These are phyloP conservation scores for Himalopsyche tibetana DNA, from an alignment of 2,888 invertebrate genomes.

Conservation along the genomic window DNA sequence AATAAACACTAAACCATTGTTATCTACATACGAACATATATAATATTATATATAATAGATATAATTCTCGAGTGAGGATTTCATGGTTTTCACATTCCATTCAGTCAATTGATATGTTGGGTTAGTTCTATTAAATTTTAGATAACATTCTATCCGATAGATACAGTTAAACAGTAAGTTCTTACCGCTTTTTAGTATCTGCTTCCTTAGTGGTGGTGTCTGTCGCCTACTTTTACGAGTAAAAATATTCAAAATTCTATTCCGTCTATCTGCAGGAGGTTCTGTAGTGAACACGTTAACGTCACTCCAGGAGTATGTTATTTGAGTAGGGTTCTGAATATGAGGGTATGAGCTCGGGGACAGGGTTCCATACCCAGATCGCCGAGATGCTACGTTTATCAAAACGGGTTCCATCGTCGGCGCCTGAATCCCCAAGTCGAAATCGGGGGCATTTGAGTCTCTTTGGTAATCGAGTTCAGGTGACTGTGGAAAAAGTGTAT, in stretches of 20 bases:
- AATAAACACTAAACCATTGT: too few species aligned
- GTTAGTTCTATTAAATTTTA: too few species aligned
- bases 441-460: background rate
- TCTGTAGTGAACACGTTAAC: conserved; percentile 85
- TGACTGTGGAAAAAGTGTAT: conserved; percentile 36
- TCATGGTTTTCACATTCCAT: too few species aligned
- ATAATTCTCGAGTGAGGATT: background rate
- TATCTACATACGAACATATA: too few species aligned
- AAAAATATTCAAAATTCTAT: conserved; percentile 71
- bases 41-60: too few species aligned
- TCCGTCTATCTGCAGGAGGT: conserved; percentile 72
- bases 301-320: conserved; percentile 88
- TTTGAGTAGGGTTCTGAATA: conserved; percentile 66
- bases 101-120: too few species aligned
- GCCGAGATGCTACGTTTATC: conserved; percentile 53
- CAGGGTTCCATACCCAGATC: conserved; percentile 67
- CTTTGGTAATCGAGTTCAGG: conserved; percentile 44
- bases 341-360: conserved; percentile 9
- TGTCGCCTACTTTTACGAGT: conserved; percentile 73
- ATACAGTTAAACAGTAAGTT: background rate
- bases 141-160: too few species aligned
- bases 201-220: conserved; percentile 78
- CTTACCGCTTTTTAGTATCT: conserved; percentile 85
- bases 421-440: conserved; percentile 4
- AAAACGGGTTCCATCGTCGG: conserved; percentile 69